Evolutionary conservation across 1,140 invertebrate genomes (phyloP).

Genomic region (Charaxes varanes): DNA sequence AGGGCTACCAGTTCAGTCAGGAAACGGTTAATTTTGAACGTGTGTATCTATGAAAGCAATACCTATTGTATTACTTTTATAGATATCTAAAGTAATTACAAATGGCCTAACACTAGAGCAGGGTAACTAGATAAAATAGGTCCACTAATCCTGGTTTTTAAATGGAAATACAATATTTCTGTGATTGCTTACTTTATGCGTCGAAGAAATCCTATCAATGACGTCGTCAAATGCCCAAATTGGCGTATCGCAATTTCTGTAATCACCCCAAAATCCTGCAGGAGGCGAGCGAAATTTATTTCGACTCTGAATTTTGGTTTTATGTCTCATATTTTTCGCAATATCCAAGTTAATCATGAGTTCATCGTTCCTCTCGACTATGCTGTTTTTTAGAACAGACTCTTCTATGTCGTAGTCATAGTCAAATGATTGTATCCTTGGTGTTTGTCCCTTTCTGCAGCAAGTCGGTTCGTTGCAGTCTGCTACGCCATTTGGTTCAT

Average conservation of each 20-base stretch:
- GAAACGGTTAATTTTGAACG: too few relatives aligned
- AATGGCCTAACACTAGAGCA: too few relatives aligned
- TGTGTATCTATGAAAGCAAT: too few relatives aligned
- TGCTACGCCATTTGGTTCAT: constrained; percentile 79
- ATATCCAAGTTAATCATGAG: constrained; percentile 40
- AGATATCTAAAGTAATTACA: too few relatives aligned
- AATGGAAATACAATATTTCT: too few relatives aligned
- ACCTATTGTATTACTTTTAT: too few relatives aligned
- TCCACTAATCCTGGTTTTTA: too few relatives aligned
- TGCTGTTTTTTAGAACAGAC: constrained; percentile 23
- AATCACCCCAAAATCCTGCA: constrained; percentile 88
- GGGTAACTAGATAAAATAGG: too few relatives aligned
- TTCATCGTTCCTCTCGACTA: constrained; percentile 25
- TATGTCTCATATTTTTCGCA: constrained; percentile 26
- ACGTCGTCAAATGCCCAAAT: constrained; percentile 78
- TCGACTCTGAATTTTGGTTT: constrained; percentile 15
- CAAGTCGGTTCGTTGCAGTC: constrained; percentile 85
- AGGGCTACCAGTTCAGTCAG: too few relatives aligned
- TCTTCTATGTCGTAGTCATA: constrained; percentile 24
- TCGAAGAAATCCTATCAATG: constrained; percentile 71
- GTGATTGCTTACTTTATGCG: constrained; percentile 75
- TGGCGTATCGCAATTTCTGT: constrained; percentile 83
- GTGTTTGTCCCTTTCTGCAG: constrained; percentile 78
- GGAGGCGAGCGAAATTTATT: constrained; percentile 33
- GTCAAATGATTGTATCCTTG: constrained; percentile 11